phyloP scores from a whole-genome alignment of 2,888 invertebrate genomes.

The Deilephila porcellus region DNA sequence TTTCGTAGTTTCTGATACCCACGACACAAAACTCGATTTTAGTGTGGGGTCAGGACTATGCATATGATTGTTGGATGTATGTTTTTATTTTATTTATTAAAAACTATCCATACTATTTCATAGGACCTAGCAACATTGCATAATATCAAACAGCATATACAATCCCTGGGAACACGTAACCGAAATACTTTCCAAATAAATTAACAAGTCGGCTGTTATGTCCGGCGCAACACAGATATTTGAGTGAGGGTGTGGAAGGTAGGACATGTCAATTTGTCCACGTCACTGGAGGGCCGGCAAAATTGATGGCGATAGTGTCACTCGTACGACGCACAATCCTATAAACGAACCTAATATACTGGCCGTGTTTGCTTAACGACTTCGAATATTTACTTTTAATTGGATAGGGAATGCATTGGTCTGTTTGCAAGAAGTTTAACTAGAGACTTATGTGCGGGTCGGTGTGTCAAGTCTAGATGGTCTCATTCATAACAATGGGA shows the following conservation, averaged over 20 bases:
- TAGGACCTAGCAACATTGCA: neutral
- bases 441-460: neutral
- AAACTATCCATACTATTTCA: too few species aligned
- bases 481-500: neutral
- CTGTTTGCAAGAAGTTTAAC: neutral
- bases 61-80: too few species aligned
- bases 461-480: neutral
- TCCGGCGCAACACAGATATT: constrained; percentile 33
- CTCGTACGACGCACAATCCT: constrained; percentile 52
- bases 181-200: constrained; percentile 6
- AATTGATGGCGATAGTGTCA: constrained; percentile 39
- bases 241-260: constrained; percentile 37
- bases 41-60: too few species aligned
- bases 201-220: constrained; percentile 28
- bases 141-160: neutral
- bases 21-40: too few species aligned
- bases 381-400: constrained; percentile 2
- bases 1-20: too few species aligned
- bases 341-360: constrained; percentile 40
- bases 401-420: neutral
- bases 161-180: neutral
- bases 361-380: neutral
- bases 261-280: constrained; percentile 69
- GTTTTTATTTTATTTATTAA: too few species aligned
- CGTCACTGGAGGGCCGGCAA: constrained; percentile 42